These are phyloP conservation scores for Strigamia transsilvanica DNA, from an alignment of 2,888 invertebrate species.

Conservation along the genomic window DNA sequence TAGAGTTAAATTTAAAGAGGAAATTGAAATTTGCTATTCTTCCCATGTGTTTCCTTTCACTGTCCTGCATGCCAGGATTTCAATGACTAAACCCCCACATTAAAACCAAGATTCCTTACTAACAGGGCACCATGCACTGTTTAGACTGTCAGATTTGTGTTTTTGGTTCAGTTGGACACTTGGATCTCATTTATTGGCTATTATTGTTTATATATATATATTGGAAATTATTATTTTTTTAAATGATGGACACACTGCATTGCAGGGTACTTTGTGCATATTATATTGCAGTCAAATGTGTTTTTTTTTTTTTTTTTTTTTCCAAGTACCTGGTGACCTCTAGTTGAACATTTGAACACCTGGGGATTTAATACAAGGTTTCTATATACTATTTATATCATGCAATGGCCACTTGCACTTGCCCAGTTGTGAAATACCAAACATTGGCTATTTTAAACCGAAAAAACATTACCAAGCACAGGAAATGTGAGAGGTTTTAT, in stretches of 20 bases:
- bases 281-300: conserved; percentile 41
- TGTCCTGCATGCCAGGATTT: not conserved
- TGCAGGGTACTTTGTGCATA: conserved; percentile 26
- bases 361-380: not conserved
- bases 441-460: not conserved
- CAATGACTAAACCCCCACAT: not conserved
- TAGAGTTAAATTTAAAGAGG: conserved; percentile 3
- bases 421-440: conserved; percentile 5
- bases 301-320: not conserved
- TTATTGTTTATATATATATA: too few relatives aligned
- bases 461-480: not conserved
- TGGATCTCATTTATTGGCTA: too few relatives aligned
- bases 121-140: too few relatives aligned
- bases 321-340: conserved; percentile 19
- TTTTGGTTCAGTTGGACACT: too few relatives aligned
- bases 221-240: too few relatives aligned
- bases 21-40: conserved; percentile 42
- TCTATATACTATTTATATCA: not conserved
- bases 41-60: conserved; percentile 33
- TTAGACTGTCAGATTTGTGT: too few relatives aligned
- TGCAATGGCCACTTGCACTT: not conserved
- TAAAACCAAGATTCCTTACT: too few relatives aligned
- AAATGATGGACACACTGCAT: conserved; percentile 19
- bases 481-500: not conserved
- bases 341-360: conserved; percentile 14